A percentile compares a stretch with the other conserved stretches of the same genome.
phyloP scores from a whole-genome alignment of 2,888 invertebrate genomes.

The Silvanus unidentatus region DNA sequence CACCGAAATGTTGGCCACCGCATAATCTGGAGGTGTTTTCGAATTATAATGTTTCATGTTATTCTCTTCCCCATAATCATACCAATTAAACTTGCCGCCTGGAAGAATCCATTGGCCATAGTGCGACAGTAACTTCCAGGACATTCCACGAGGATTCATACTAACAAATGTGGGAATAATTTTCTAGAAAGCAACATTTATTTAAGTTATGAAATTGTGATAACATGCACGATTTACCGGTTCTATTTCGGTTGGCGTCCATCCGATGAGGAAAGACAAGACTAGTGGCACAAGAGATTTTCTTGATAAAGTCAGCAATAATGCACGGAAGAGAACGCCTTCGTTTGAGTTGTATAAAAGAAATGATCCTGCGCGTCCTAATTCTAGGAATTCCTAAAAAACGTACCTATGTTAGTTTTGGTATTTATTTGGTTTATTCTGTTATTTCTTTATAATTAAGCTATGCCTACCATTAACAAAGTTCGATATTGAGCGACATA shows the following conservation, averaged over 20 bases:
- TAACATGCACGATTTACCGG: neutral
- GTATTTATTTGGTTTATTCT: too few relatives aligned
- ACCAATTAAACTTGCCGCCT: slow-evolving; percentile 14
- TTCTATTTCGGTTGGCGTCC: too few relatives aligned
- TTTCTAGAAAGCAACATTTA: neutral
- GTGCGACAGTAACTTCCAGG: slow-evolving; percentile 15
- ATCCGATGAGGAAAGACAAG: too few relatives aligned
- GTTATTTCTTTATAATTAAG: too few relatives aligned
- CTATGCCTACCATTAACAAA: too few relatives aligned
- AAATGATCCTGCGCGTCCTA: too few relatives aligned
- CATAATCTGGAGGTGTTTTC: slow-evolving; percentile 14
- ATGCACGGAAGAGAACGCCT: too few relatives aligned
- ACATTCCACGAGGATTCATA: slow-evolving; percentile 4
- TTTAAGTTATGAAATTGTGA: neutral
- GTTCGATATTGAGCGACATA: neutral
- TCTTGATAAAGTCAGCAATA: too few relatives aligned
- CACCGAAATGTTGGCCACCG: slow-evolving; percentile 13
- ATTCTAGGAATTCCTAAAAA: too few relatives aligned
- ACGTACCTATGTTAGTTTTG: slow-evolving; percentile 9
- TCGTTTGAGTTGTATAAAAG: too few relatives aligned
- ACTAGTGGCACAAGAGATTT: too few relatives aligned
- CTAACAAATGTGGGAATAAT: slow-evolving; percentile 3
- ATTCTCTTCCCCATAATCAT: slow-evolving; percentile 15
- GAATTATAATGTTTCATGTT: slow-evolving; percentile 13
- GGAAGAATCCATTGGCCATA: slow-evolving; percentile 10